Conservation (phyloP, 2,797 vertebrate genomes). For the Pelodytes ibericus region DNA sequence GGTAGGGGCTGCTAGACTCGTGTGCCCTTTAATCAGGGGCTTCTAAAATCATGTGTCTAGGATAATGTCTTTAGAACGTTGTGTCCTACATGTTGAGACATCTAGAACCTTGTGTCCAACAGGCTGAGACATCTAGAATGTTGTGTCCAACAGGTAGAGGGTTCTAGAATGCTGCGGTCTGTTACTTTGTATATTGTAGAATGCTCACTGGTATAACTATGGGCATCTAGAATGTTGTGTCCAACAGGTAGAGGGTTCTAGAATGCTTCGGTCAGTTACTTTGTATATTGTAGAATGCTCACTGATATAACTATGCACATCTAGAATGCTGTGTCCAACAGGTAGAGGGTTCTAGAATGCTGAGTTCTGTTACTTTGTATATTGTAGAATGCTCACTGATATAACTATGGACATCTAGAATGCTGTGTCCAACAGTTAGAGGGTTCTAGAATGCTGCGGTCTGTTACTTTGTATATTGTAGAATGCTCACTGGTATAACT, state of each 20-base stretch:
- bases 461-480: no score
- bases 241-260: not conserved
- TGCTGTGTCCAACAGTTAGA: not conserved
- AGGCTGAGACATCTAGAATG: not conserved
- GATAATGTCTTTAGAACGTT: not conserved
- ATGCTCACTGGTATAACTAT: not conserved
- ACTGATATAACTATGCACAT: no score
- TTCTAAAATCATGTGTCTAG: no score
- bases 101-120: not conserved
- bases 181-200: no score
- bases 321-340: not conserved
- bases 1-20: not conserved
- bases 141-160: not conserved
- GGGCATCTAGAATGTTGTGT: not conserved
- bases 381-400: no score
- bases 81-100: not conserved
- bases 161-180: not conserved
- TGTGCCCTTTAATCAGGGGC: no score
- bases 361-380: no score
- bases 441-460: not conserved
- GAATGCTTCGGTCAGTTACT: no score
- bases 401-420: not conserved
- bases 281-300: no score
- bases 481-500: no score
- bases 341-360: not conserved